Conservation (phyloP, 2,797 vertebrate species). For the Darevskia nairensis region DNA sequence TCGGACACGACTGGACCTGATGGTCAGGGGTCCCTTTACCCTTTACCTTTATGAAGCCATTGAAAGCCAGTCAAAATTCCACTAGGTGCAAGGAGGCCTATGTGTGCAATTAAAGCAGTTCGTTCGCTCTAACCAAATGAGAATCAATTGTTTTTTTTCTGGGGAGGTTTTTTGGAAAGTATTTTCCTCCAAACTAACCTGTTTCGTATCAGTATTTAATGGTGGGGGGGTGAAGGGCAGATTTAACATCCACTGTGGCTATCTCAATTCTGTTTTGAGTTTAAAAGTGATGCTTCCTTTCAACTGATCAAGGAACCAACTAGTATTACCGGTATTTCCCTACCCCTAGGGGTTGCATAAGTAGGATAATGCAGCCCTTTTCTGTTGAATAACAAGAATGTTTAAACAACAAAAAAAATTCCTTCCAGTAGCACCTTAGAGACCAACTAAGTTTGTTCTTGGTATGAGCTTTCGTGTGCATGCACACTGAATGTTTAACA, state of each 20-base stretch:
- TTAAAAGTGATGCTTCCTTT: not conserved
- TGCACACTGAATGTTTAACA: not conserved
- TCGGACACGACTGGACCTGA: too few species aligned
- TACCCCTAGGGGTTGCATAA: not conserved
- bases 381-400: not conserved
- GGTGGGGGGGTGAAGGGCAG: not conserved
- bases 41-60: too few species aligned
- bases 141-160: not conserved
- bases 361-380: not conserved
- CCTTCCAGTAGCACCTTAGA: too few species aligned
- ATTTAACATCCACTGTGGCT: not conserved
- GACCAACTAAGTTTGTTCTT: too few species aligned
- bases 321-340: not conserved
- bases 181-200: not conserved
- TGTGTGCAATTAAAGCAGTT: not conserved
- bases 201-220: not conserved
- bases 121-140: not conserved
- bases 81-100: too few species aligned
- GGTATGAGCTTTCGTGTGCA: too few species aligned
- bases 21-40: too few species aligned
- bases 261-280: not conserved
- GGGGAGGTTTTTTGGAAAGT: not conserved
- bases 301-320: not conserved
- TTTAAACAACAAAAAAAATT: too few species aligned
- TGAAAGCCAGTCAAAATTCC: too few species aligned